phyloP scores from a whole-genome alignment of 2,888 invertebrate species.

The Pachydiplax longipennis region DNA sequence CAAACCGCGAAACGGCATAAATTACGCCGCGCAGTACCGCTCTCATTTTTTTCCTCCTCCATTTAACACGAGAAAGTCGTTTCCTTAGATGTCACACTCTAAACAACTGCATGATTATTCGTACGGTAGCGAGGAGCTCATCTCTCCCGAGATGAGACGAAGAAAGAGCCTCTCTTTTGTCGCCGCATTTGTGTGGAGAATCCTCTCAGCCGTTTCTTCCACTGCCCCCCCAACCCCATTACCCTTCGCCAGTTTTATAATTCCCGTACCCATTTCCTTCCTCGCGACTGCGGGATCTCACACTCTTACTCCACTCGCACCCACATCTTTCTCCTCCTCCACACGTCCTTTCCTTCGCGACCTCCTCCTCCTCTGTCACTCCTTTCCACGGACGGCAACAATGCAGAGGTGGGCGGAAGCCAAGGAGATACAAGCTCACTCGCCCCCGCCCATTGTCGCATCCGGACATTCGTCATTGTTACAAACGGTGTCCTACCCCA shows the following conservation, averaged over 20 bases:
- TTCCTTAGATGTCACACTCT: not conserved
- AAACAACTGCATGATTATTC: constrained; percentile 34
- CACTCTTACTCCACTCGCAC: not conserved
- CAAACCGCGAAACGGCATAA: not conserved
- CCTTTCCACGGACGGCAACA: constrained; percentile 10
- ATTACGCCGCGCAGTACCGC: not conserved
- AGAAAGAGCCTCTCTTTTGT: constrained; percentile 36
- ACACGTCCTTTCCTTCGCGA: not conserved
- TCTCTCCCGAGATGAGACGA: not conserved
- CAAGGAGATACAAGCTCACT: constrained; percentile 33
- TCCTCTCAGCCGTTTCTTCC: constrained; percentile 39
- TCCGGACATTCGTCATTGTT: constrained; percentile 44
- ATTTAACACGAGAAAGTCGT: constrained; percentile 20
- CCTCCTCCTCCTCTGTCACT: not conserved
- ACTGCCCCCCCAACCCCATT: not conserved
- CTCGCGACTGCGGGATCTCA: not conserved
- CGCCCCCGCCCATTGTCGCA: constrained; percentile 23
- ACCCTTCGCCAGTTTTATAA: not conserved
- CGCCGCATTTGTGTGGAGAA: constrained; percentile 8
- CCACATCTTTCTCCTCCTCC: not conserved
- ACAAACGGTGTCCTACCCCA: constrained; percentile 4
- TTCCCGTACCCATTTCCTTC: not conserved
- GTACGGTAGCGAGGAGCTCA: not conserved
- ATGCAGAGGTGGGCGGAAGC: constrained; percentile 40
- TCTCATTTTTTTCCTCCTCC: not conserved